Percentiles rank a stretch among this genome's conserved stretches.
phyloP scores from a whole-genome alignment of 1,140 invertebrate species.

The Chironomus tepperi region DNA sequence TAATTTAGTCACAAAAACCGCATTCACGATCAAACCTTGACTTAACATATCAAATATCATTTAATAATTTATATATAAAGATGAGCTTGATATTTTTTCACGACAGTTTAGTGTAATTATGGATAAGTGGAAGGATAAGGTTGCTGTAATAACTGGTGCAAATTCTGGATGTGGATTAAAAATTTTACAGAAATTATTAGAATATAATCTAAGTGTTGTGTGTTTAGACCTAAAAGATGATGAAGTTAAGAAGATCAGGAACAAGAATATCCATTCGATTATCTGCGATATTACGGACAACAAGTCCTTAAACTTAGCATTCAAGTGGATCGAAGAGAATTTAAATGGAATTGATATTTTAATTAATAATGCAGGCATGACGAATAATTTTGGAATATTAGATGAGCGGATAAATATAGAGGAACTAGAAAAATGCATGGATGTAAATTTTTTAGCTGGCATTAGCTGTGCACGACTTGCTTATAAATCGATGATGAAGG shows the following conservation, averaged over 20 bases:
- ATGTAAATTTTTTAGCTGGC: slow-evolving; percentile 60
- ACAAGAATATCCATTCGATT: background rate
- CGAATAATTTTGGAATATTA: slow-evolving; percentile 37
- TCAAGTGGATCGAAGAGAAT: slow-evolving; percentile 50
- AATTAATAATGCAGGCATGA: slow-evolving; percentile 63
- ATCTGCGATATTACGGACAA: background rate
- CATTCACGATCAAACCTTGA: no score
- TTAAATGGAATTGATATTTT: slow-evolving; percentile 58
- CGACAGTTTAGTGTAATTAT: background rate
- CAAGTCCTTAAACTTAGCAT: slow-evolving; percentile 41
- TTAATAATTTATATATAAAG: background rate
- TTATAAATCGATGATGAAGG: slow-evolving; percentile 55
- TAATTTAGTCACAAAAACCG: no score
- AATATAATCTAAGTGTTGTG: background rate
- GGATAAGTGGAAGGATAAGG: background rate
- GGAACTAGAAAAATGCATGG: slow-evolving; percentile 45
- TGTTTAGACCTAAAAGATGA: background rate
- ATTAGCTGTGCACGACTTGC: slow-evolving; percentile 55
- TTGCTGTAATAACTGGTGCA: background rate
- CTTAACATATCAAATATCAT: background rate
- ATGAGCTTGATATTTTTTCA: background rate
- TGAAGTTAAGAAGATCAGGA: background rate
- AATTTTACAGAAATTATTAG: background rate
- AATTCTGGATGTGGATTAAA: slow-evolving; percentile 1
- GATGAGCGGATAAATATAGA: slow-evolving; percentile 35